phyloP scores from a whole-genome alignment of 2,797 vertebrate genomes.

The Sebastes elongatus region DNA sequence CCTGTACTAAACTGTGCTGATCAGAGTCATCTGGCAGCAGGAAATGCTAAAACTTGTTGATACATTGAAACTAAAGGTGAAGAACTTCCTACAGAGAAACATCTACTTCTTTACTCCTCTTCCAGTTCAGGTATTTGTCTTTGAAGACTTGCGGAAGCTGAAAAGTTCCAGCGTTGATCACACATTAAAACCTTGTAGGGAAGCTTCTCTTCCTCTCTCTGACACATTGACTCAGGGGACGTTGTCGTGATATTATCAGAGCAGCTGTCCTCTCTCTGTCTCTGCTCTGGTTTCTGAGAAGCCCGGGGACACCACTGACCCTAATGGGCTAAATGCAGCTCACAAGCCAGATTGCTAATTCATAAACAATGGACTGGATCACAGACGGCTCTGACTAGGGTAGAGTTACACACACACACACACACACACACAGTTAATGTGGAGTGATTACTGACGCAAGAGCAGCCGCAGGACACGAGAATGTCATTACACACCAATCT shows the following conservation, averaged over 20 bases:
- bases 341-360: constrained; percentile 43
- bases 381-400: background rate
- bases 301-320: constrained; percentile 11
- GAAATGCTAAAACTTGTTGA: background rate
- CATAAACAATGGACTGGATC: constrained; percentile 56
- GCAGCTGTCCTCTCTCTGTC: constrained; percentile 36
- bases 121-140: background rate
- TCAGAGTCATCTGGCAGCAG: background rate
- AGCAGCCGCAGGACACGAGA: constrained; percentile 24
- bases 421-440: constrained; percentile 5
- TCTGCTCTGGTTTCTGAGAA: constrained; percentile 56
- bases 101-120: background rate
- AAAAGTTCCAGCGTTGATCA: background rate
- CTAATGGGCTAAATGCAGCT: constrained; percentile 54
- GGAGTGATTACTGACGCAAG: constrained; percentile 36
- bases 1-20: background rate
- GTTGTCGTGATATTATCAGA: background rate
- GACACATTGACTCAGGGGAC: background rate
- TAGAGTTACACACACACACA: background rate
- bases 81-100: rapidly evolving
- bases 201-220: background rate
- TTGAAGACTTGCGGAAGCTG: background rate
- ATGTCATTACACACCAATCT: constrained; percentile 13
- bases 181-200: background rate
- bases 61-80: background rate